Conservation (phyloP, 1,140 invertebrate genomes). For the Pristionchus pacificus region DNA sequence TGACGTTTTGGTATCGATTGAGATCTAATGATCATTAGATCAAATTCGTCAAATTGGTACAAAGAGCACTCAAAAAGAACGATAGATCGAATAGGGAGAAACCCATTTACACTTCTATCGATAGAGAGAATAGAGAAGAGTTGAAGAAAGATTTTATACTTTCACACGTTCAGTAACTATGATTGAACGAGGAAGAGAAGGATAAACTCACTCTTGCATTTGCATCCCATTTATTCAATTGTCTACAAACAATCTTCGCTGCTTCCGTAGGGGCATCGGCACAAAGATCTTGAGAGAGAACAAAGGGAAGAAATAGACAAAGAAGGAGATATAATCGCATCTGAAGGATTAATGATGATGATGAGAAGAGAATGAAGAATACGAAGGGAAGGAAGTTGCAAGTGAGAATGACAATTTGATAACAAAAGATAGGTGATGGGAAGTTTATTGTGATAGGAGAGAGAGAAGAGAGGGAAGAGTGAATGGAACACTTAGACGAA, state of each 20-base stretch:
- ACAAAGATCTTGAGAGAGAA: conserved; percentile 38
- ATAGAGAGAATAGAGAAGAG: too few relatives aligned
- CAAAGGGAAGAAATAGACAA: background rate
- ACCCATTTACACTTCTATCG: too few relatives aligned
- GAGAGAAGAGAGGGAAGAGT: background rate
- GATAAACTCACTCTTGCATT: conserved; percentile 42
- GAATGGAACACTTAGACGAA: too few relatives aligned
- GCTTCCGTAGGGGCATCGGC: conserved; percentile 41
- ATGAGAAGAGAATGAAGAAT: background rate
- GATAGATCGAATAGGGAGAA: too few relatives aligned
- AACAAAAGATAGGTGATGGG: background rate
- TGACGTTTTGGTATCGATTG: too few relatives aligned
- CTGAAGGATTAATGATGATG: background rate
- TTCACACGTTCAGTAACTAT: too few relatives aligned
- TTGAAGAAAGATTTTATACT: too few relatives aligned
- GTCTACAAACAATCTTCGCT: conserved; percentile 45
- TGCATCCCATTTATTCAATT: conserved; percentile 47
- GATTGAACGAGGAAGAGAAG: too few relatives aligned
- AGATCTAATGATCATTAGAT: too few relatives aligned
- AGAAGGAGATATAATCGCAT: background rate
- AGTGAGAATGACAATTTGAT: background rate
- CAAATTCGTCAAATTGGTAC: too few relatives aligned
- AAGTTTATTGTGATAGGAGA: background rate
- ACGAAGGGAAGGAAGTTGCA: background rate
- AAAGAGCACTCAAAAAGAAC: too few relatives aligned